These are phyloP conservation scores for Graptemys geographica DNA, from an alignment of 2,797 vertebrate genomes.

Conservation along the genomic window DNA sequence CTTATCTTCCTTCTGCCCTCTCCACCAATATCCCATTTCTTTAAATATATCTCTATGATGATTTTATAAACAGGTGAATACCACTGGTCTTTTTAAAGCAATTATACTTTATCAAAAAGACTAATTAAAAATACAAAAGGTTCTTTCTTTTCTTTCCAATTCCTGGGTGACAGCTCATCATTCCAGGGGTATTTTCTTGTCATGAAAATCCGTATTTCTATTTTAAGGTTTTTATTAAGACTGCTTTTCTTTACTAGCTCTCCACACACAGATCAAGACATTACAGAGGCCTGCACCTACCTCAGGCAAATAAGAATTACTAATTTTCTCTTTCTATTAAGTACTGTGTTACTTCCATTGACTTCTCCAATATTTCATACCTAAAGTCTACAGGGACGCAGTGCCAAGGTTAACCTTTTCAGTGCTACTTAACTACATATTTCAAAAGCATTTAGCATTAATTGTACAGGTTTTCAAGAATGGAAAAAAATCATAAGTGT, in stretches of 20 bases:
- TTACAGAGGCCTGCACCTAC: conserved; percentile 59
- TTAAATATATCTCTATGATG: background rate
- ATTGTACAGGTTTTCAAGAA: background rate
- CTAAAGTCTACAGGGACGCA: background rate
- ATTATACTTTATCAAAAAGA: background rate
- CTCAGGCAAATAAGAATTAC: conserved; percentile 67
- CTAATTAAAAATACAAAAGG: conserved; percentile 63
- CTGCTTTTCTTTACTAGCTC: conserved; percentile 51
- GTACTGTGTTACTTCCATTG: conserved; percentile 17
- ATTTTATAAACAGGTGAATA: conserved; percentile 28
- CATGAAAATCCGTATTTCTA: conserved; percentile 58
- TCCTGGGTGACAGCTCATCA: conserved; percentile 39
- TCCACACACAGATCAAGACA: conserved; percentile 73
- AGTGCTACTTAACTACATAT: background rate
- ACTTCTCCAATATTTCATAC: conserved; percentile 40
- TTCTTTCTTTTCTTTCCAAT: conserved; percentile 18
- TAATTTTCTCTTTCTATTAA: conserved; percentile 75
- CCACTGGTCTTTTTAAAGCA: background rate
- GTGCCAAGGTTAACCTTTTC: conserved; percentile 32
- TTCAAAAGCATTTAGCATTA: background rate
- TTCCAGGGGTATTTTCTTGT: conserved; percentile 51
- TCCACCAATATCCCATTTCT: background rate
- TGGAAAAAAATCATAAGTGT: background rate
- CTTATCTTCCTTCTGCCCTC: background rate
- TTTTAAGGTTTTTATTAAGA: conserved; percentile 58